A percentile compares a stretch with the other conserved stretches of the same genome.
These are phyloP conservation scores for Chaetogeoica ovagalla DNA, from an alignment of 2,888 invertebrate species.

Conservation along the genomic window DNA sequence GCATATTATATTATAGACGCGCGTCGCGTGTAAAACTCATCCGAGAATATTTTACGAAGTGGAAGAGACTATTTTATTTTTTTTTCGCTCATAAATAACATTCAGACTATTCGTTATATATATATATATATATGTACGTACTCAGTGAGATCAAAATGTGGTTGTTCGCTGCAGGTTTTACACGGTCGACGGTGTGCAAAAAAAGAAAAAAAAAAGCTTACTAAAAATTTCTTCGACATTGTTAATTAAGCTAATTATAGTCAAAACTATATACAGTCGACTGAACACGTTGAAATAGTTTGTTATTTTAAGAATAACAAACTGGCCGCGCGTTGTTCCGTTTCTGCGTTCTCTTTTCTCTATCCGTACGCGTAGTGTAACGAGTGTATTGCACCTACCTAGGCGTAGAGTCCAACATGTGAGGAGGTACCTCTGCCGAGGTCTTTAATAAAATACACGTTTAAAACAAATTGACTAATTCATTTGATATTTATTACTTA, in stretches of 20 bases:
- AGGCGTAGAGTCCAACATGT: too few relatives aligned
- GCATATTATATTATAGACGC: too few relatives aligned
- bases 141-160: background rate
- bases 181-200: conserved; percentile 6
- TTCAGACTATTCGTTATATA: background rate
- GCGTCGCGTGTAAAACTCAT: too few relatives aligned
- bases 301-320: conserved; percentile 40
- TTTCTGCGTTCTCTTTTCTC: conserved; percentile 14
- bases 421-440: too few relatives aligned
- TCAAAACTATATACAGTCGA: conserved; percentile 33
- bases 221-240: conserved; percentile 7
- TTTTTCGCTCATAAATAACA: background rate
- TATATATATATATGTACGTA: too few relatives aligned
- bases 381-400: background rate
- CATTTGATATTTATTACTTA: conserved; percentile 18
- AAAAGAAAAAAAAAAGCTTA: background rate
- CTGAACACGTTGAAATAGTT: conserved; percentile 42
- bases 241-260: conserved; percentile 44
- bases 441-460: background rate
- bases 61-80: background rate
- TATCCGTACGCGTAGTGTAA: background rate
- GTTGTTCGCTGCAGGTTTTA: conserved; percentile 4
- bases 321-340: too few relatives aligned
- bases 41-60: background rate
- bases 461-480: conserved; percentile 30